phyloP scores from a whole-genome alignment of 1,140 invertebrate genomes.

The Melipona quadrifasciata region DNA sequence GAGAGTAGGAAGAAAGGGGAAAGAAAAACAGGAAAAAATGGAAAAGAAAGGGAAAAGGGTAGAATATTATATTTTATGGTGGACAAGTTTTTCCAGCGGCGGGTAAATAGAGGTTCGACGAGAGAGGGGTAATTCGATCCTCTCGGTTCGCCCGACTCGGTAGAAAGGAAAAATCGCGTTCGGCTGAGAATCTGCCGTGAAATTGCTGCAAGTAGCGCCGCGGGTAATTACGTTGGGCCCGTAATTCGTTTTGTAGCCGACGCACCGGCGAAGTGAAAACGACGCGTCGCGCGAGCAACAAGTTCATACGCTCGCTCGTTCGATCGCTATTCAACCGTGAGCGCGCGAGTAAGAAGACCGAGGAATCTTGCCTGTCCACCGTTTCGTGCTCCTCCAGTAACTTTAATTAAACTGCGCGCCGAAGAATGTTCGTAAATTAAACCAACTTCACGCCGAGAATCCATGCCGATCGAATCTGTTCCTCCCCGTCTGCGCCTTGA shows the following conservation, averaged over 20 bases:
- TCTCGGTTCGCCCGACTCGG: neutral
- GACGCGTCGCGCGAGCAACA: conserved; percentile 21
- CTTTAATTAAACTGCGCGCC: conserved; percentile 44
- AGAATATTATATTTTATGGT: neutral
- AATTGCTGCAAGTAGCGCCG: conserved; percentile 19
- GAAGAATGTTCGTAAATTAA: conserved; percentile 46
- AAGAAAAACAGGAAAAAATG: too few relatives aligned
- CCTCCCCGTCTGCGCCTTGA: neutral
- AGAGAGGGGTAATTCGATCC: conserved; percentile 12
- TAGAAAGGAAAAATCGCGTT: neutral
- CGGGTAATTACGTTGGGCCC: conserved; percentile 14
- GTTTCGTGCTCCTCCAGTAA: conserved; percentile 1
- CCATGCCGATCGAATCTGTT: conserved; percentile 18
- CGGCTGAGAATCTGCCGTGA: conserved; percentile 5
- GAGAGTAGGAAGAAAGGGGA: too few relatives aligned
- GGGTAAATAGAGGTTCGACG: neutral
- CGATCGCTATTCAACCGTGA: conserved; percentile 2
- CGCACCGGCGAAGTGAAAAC: conserved; percentile 24
- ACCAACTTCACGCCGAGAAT: conserved; percentile 26
- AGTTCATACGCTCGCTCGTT: conserved; percentile 21
- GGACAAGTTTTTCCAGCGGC: neutral
- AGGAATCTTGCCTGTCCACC: neutral
- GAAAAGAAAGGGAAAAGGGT: neutral
- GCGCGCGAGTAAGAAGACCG: neutral
- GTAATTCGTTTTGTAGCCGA: conserved; percentile 19